Percentiles rank a stretch among this genome's conserved stretches.
These are phyloP conservation scores for Serripes groenlandicus DNA, from an alignment of 2,888 invertebrate species.

Conservation along the genomic window DNA sequence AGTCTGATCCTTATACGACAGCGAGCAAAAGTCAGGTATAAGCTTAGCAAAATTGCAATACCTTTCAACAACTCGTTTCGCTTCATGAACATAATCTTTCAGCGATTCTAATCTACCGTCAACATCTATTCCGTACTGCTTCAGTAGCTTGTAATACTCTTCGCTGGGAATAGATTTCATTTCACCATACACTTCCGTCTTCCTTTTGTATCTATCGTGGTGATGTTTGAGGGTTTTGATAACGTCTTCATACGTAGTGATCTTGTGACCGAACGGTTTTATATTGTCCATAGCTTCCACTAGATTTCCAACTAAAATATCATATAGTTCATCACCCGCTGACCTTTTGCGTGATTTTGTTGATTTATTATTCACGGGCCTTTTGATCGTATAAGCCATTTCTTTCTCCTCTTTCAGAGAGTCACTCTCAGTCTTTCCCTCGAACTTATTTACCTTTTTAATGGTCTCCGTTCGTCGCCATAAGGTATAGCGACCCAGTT, in stretches of 20 bases:
- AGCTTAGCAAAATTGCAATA: constrained; percentile 64
- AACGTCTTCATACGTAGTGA: constrained; percentile 43
- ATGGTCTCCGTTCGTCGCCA: constrained; percentile 60
- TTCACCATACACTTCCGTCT: constrained; percentile 52
- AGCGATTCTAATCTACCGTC: constrained; percentile 54
- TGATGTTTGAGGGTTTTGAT: constrained; percentile 38
- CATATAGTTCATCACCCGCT: neutral
- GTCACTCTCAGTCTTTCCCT: constrained; percentile 27
- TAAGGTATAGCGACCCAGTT: constrained; percentile 62
- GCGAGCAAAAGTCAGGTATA: constrained; percentile 53
- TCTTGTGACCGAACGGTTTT: constrained; percentile 52
- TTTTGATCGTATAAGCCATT: neutral
- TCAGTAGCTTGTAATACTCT: constrained; percentile 51
- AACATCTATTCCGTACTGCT: constrained; percentile 59
- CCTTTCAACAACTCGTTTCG: constrained; percentile 43
- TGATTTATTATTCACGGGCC: neutral
- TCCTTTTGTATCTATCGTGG: constrained; percentile 47
- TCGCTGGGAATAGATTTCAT: constrained; percentile 57
- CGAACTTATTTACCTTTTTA: constrained; percentile 52
- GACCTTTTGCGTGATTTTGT: neutral
- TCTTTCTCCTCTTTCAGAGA: neutral
- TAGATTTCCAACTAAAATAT: constrained; percentile 31
- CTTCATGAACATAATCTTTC: constrained; percentile 35
- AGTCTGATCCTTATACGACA: constrained; percentile 58
- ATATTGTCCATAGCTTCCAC: constrained; percentile 52